Percentiles rank a stretch among this genome's conserved stretches.
Conservation (phyloP, 2,797 vertebrate species). For the Coranthus polyacanthus region DNA sequence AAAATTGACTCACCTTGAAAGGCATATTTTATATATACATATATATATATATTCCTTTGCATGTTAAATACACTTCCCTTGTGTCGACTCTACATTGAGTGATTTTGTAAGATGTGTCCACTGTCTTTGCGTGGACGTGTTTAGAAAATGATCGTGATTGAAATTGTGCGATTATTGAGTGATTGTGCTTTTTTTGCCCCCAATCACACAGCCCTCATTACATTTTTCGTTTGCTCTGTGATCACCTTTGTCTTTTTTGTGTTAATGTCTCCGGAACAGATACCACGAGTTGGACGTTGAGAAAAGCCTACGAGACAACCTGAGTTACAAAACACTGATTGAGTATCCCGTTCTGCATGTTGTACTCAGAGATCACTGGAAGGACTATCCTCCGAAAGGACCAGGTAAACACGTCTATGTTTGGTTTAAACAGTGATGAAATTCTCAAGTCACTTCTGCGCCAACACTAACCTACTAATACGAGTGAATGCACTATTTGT, state of each 20-base stretch:
- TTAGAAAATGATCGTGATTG: too few relatives aligned
- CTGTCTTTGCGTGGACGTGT: too few relatives aligned
- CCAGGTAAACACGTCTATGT: slow-evolving; percentile 77
- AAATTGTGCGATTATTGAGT: too few relatives aligned
- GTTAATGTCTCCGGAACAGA: slow-evolving; percentile 74
- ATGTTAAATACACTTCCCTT: too few relatives aligned
- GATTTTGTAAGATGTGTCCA: too few relatives aligned
- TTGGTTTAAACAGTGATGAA: neutral
- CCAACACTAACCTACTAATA: slow-evolving; percentile 5
- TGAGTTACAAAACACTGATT: slow-evolving; percentile 91
- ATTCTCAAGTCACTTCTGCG: neutral
- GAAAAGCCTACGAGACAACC: slow-evolving; percentile 90
- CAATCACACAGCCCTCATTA: neutral
- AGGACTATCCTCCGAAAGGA: slow-evolving; percentile 82
- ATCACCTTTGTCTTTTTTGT: slow-evolving; percentile 29
- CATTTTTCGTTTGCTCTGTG: slow-evolving; percentile 21
- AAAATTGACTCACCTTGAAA: too few relatives aligned
- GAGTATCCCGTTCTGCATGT: slow-evolving; percentile 94
- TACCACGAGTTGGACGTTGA: slow-evolving; percentile 89
- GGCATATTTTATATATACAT: too few relatives aligned
- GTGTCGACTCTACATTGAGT: too few relatives aligned
- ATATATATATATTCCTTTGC: too few relatives aligned
- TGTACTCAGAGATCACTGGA: slow-evolving; percentile 84
- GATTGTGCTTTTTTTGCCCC: too few relatives aligned
- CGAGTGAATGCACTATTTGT: neutral